These are phyloP conservation scores for Heloderma charlesbogerti DNA, from an alignment of 2,113 vertebrate genomes.

Conservation along the genomic window DNA sequence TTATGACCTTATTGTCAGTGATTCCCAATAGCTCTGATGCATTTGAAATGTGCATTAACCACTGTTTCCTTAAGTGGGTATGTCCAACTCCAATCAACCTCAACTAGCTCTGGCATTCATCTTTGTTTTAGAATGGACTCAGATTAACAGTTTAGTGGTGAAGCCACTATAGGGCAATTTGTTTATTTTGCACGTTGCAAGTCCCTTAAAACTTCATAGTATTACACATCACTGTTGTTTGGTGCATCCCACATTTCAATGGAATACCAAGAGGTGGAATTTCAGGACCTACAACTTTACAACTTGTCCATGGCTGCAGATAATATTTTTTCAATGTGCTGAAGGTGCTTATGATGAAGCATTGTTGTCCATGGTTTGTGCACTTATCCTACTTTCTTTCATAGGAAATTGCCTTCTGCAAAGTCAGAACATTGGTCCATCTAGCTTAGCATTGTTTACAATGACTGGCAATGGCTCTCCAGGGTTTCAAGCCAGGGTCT, in stretches of 20 bases:
- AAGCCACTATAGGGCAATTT: not conserved
- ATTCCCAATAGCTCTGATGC: slow-evolving; percentile 66
- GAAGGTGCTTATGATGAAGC: not conserved
- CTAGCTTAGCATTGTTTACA: not conserved
- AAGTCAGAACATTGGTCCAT: no score
- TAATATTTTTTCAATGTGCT: not conserved
- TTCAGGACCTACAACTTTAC: not conserved
- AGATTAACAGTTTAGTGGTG: not conserved
- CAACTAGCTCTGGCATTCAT: not conserved
- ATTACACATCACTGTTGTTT: not conserved
- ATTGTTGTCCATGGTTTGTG: not conserved
- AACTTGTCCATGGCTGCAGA: not conserved
- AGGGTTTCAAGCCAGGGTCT: not conserved
- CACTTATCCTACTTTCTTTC: not conserved
- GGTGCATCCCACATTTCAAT: not conserved
- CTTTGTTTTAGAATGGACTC: not conserved
- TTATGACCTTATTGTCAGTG: slow-evolving; percentile 74
- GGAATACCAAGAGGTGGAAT: not conserved
- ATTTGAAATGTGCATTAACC: slow-evolving; percentile 71
- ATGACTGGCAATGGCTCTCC: no score
- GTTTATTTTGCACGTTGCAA: not conserved
- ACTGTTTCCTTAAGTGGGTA: not conserved
- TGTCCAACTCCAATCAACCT: not conserved
- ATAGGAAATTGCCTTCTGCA: not conserved
- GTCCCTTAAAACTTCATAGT: not conserved